Evolutionary conservation across 2,797 vertebrate species (phyloP).

Genomic region (Tokudaia tokunoshimensis): DNA sequence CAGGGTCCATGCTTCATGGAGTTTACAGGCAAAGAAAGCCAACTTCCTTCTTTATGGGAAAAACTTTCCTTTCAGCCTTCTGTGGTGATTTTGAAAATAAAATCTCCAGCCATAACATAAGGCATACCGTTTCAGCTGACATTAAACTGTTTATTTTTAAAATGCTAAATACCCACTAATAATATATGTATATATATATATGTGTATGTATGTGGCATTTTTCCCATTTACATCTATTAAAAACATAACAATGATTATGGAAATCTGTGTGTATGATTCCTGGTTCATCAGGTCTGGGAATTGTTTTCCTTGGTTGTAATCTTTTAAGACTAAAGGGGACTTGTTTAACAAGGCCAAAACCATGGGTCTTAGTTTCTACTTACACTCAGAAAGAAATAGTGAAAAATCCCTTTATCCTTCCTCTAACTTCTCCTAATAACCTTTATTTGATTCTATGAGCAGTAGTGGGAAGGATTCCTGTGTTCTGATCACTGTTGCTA

Average conservation of each 20-base stretch:
- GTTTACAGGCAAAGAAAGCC: neutral
- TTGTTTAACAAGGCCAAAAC: neutral
- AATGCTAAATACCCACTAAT: neutral
- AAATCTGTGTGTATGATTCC: neutral
- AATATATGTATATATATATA: neutral
- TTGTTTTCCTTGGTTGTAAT: neutral
- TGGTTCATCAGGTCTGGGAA: neutral
- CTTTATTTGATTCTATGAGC: neutral
- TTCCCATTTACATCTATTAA: conserved; percentile 41
- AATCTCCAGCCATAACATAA: conserved; percentile 44
- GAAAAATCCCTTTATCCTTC: neutral
- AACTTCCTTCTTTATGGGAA: neutral
- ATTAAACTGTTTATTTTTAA: conserved; percentile 37
- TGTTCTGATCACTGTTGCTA: neutral
- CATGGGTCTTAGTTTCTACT: neutral
- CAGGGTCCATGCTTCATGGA: neutral
- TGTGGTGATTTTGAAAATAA: conserved; percentile 49
- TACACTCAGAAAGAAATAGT: neutral
- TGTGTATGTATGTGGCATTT: neutral
- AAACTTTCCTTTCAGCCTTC: neutral
- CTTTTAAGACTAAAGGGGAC: neutral
- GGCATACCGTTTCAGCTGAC: conserved; percentile 5
- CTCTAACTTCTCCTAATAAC: neutral
- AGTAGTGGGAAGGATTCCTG: neutral
- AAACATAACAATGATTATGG: neutral